A percentile compares a stretch with the other conserved stretches of the same genome.
Conservation (phyloP, 23 tunicate species). For the Halocynthia roretzi region DNA sequence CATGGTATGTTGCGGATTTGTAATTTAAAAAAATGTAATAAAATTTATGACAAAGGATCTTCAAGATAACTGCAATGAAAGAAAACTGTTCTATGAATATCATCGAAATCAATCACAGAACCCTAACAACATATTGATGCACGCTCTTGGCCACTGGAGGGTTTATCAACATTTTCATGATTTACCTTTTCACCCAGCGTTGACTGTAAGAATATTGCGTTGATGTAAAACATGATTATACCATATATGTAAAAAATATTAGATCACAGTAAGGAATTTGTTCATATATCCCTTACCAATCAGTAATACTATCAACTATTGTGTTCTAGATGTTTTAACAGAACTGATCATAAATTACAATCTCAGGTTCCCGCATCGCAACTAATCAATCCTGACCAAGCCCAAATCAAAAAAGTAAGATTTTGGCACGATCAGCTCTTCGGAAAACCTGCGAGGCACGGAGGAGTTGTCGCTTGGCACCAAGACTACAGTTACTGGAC, state of each 20-base stretch:
- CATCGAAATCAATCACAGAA: conserved; percentile 76
- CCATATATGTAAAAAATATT: background rate
- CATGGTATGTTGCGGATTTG: background rate
- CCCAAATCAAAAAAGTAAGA: conserved; percentile 28
- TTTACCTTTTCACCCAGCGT: conserved; percentile 44
- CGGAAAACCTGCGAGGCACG: conserved; percentile 79
- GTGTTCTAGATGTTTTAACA: background rate
- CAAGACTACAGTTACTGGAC: conserved; percentile 93
- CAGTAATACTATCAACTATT: background rate
- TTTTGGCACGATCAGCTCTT: conserved; percentile 83
- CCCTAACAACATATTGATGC: conserved; percentile 55
- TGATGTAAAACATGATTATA: background rate
- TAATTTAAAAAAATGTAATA: conserved; percentile 1
- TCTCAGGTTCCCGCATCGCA: conserved; percentile 69
- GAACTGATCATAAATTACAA: background rate
- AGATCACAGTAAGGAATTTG: too few species aligned
- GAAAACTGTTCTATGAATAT: conserved; percentile 55
- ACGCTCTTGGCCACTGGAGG: conserved; percentile 87
- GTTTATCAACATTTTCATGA: conserved; percentile 62
- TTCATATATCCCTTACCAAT: too few species aligned
- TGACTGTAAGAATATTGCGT: conserved; percentile 31
- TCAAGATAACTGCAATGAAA: conserved; percentile 18
- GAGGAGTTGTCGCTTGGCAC: conserved; percentile 92
- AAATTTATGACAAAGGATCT: conserved; percentile 1
- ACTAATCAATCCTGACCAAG: conserved; percentile 13